phyloP scores from a whole-genome alignment of 2,888 invertebrate genomes.

The Dorcus hopei region DNA sequence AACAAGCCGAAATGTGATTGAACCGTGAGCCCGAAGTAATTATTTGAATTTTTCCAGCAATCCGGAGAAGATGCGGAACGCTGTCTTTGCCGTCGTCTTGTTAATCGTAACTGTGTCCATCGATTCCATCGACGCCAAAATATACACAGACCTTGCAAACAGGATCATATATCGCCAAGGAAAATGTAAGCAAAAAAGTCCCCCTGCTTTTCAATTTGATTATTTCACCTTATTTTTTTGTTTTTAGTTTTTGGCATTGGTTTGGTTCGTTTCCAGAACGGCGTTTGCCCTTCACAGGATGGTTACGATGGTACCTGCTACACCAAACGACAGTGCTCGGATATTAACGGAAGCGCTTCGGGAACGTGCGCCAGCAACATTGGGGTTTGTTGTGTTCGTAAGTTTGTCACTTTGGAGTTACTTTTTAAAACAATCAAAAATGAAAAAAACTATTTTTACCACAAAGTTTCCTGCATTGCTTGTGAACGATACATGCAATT shows the following conservation, averaged over 20 bases:
- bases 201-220: neutral
- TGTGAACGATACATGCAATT: no score
- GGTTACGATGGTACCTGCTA: constrained; percentile 73
- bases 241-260: constrained; percentile 11
- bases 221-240: neutral
- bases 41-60: no score
- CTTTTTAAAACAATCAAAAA: neutral
- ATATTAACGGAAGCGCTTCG: constrained; percentile 67
- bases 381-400: constrained; percentile 82
- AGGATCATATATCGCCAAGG: neutral
- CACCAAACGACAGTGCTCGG: constrained; percentile 70
- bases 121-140: no score
- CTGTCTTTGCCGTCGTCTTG: no score
- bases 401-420: constrained; percentile 41
- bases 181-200: constrained; percentile 6
- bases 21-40: no score
- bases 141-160: no score
- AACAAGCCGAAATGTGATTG: neutral
- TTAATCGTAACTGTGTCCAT: no score
- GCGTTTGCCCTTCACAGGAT: constrained; percentile 63
- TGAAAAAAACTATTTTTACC: neutral
- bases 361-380: constrained; percentile 70
- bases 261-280: constrained; percentile 69
- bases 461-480: no score
- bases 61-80: no score